Evolutionary conservation across 2,888 invertebrate genomes (phyloP).

Genomic region (Agonum fuliginosum): DNA sequence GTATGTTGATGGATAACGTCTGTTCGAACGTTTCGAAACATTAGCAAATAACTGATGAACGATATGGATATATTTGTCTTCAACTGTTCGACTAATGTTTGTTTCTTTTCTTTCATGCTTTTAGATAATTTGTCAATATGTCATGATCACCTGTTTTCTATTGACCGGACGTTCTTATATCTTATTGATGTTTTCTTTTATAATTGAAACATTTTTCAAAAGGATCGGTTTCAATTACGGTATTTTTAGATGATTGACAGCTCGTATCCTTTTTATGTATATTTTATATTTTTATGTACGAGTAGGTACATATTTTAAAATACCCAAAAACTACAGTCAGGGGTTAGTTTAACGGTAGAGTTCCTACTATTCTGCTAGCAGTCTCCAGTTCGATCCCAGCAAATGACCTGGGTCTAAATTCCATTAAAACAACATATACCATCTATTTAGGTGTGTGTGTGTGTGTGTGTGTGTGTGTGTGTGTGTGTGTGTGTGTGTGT

Average conservation of each 20-base stretch:
- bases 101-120: conserved; percentile 19
- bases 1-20: conserved; percentile 38
- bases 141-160: conserved; percentile 45
- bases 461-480: too few species aligned
- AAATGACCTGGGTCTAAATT: too few species aligned
- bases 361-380: too few species aligned
- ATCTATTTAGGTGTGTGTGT: too few species aligned
- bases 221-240: background rate
- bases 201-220: background rate
- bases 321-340: too few species aligned
- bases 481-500: too few species aligned
- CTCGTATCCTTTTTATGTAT: background rate
- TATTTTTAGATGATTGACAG: conserved; percentile 20
- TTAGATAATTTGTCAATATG: conserved; percentile 51
- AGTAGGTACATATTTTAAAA: too few species aligned
- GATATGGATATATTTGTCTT: conserved; percentile 53
- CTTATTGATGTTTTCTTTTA: conserved; percentile 4
- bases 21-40: conserved; percentile 32
- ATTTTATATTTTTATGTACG: background rate
- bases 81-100: conserved; percentile 28
- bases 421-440: too few species aligned
- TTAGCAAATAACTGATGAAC: conserved; percentile 47
- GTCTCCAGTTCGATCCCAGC: too few species aligned
- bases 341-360: too few species aligned
- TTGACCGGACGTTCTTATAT: conserved; percentile 23